Evolutionary conservation across 1,140 invertebrate species (phyloP).

Genomic region (Bursaphelenchus mucronatus): DNA sequence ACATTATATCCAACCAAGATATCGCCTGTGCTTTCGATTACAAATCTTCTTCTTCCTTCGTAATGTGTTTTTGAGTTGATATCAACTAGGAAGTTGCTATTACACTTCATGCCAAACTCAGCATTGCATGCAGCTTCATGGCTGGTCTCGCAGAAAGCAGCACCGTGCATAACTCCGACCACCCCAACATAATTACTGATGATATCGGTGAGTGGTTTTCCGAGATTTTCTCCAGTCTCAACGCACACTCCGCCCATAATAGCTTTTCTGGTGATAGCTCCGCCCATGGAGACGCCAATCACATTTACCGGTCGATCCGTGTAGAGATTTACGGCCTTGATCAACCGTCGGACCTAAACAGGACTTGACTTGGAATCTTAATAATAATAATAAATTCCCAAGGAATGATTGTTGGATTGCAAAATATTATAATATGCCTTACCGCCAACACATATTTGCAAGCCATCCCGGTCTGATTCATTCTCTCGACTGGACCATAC

Average conservation of each 20-base stretch:
- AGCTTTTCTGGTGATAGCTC: slow-evolving; percentile 4
- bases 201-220: slow-evolving; percentile 1
- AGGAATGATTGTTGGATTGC: too few relatives aligned
- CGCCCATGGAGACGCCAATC: slow-evolving; percentile 8
- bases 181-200: slow-evolving; percentile 1
- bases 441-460: too few relatives aligned
- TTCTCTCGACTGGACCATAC: too few relatives aligned
- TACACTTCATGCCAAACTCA: slow-evolving; percentile 31
- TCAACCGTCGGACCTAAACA: slow-evolving; percentile 1
- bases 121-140: slow-evolving; percentile 36
- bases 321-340: neutral
- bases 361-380: too few relatives aligned
- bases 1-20: slow-evolving; percentile 47
- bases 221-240: slow-evolving; percentile 14
- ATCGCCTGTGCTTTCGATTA: slow-evolving; percentile 44
- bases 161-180: slow-evolving; percentile 7
- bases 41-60: slow-evolving; percentile 40
- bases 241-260: slow-evolving; percentile 17
- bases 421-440: too few relatives aligned
- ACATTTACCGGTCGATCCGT: neutral
- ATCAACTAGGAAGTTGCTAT: slow-evolving; percentile 38
- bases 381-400: too few relatives aligned
- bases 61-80: slow-evolving; percentile 29
- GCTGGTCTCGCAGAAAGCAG: neutral
- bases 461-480: too few relatives aligned